Base-by-base conservation (phyloP, 2,113 vertebrate species). In the Melanotaenia duboulayi region DNA sequence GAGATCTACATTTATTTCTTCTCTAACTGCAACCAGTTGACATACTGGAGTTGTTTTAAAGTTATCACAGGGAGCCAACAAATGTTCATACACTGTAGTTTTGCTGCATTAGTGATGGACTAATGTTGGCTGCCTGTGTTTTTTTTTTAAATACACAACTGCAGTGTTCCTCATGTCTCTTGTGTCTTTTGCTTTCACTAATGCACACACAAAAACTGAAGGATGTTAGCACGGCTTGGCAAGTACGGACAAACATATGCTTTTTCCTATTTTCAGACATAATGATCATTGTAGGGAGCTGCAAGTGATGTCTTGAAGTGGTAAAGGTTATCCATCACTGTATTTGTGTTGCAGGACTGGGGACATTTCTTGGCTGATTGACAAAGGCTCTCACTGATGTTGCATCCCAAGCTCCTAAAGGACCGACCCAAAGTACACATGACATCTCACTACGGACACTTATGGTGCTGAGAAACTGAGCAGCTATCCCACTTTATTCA, bases 281-380 rank as follows among this genome's bases (percentile, higher is more conserved):
- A 50, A 60, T 46, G 13, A 60, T 16, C 46, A 11, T 39, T 69
- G 7, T 4, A 59, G 12, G 48, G 3, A 65, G 20, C 12, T 25
- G 32, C 46, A 13, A 20, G 24, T 25, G 14, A 49, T 52, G 16
- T 2, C 24, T 50, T 11, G 7, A 22, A 24, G 9, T 50, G 6
- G 44, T 40, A 8, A 71, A 49, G 10, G 12, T n/a, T 9, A 2
- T 23, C 22, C 40, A 11, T 44, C 16, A 9, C n/a, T 57, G 22
- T 16, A 42, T 52, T 40, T 65, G 16, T 60, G 12, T 72, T 83
- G 32, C 81, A 94, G 94, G 90, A 94, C 94, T 48, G 94, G 94
- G 82, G 94, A 95, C 71, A 95, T 95, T 80, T 94, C 94, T 20
- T 95, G 94, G 94, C 66, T 95, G 90, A 94, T 92, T 37, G 92